These are phyloP conservation scores for Tryphoninae sp. DNA, from an alignment of 2,888 invertebrate species.

Conservation along the genomic window DNA sequence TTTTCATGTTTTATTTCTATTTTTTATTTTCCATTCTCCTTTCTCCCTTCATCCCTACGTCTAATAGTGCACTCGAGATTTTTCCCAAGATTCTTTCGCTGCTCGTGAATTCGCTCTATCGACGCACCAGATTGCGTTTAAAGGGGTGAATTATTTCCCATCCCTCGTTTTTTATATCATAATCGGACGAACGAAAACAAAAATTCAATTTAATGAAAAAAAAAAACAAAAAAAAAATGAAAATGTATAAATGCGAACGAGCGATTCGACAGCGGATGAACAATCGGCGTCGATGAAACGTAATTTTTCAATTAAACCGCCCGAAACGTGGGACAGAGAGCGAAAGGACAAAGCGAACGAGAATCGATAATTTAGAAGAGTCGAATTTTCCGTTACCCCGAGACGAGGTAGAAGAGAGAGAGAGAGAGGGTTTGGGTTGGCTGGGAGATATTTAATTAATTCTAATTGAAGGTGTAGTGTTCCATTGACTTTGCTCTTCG, in stretches of 20 bases:
- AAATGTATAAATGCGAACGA: no score
- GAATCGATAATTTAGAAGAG: constrained; percentile 37
- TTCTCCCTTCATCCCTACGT: background rate
- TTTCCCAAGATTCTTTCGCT: background rate
- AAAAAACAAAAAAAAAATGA: no score
- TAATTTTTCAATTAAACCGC: background rate
- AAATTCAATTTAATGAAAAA: no score
- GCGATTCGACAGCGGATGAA: no score
- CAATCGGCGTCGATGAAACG: no score
- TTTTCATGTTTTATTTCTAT: constrained; percentile 32
- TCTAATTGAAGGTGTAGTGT: constrained; percentile 39
- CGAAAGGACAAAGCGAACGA: background rate
- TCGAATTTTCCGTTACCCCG: constrained; percentile 7
- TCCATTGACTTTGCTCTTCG: constrained; percentile 21
- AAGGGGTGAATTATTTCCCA: no score
- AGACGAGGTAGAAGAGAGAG: no score
- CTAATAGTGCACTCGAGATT: background rate
- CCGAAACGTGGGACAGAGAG: background rate
- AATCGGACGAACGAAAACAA: no score
- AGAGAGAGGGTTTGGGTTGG: background rate
- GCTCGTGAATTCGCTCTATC: background rate
- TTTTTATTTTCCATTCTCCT: background rate
- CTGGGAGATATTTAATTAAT: constrained; percentile 34
- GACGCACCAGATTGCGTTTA: no score
- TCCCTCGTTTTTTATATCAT: no score